Evolutionary conservation across 2,797 vertebrate species (phyloP), one percentile per base, ranked within the genome.

Genomic region (Gila robusta): DNA sequence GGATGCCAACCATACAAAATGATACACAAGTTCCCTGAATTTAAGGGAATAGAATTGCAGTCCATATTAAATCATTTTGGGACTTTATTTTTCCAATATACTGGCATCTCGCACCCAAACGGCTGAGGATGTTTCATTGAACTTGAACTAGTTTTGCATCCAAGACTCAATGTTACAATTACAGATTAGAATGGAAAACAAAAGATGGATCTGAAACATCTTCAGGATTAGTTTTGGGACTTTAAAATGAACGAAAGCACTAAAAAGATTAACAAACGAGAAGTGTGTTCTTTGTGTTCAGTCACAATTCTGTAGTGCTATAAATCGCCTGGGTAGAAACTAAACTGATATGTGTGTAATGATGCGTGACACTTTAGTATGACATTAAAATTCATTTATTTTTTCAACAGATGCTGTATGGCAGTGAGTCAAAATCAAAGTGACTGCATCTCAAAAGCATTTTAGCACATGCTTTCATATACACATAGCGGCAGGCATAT

Each of bases 221-320:
- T 54, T 21, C 19, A 59, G 35, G 74, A 39, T 78, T 39, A 26
- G 21, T 39, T 59, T 76, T 39, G 32, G 21, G 52, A 59, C 5
- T 56, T 77, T 77, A 56, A 77, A 77, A 77, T 59, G 52, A 39
- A 39, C 74, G 59, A 78, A 77, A 39, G 74, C 74, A 39, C 11
- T 39, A 59, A 59, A 52, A 77, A 77, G 32, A 4, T 54, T 1
- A 56, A 78, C 12, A 78, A 16, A 37, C 37, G 35, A 77, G 52
- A 12, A n/a, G 3, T 39, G 32, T 26, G 74, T 76, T 52, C 2
- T 39, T 59, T 41, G 59, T 39, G 76, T 39, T 78, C 12, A 59
- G 52, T 78, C 76, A 78, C 32, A n/a, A 78, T 78, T 59, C 52
- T 49, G 47, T 56, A 9, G 32, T 39, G 74, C 47, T 47, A 77